These are phyloP conservation scores for Ptyas mucosa DNA, from an alignment of 2,113 vertebrate genomes.

Conservation along the genomic window DNA sequence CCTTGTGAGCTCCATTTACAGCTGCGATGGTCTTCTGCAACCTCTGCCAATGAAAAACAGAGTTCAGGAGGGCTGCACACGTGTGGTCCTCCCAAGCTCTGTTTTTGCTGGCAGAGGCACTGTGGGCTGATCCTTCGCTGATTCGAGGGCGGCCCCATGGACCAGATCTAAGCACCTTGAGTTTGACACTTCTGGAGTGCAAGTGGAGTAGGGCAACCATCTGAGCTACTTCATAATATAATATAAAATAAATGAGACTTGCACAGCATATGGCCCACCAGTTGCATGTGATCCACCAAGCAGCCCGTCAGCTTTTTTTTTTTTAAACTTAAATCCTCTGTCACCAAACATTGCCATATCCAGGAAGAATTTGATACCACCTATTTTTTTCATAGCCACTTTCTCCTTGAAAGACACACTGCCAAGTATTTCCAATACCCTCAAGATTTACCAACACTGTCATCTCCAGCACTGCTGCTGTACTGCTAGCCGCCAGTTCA, in stretches of 20 bases:
- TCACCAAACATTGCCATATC: not conserved
- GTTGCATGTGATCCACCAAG: not conserved
- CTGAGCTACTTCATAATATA: not conserved
- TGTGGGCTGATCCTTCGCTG: too few relatives aligned
- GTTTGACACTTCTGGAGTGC: too few relatives aligned
- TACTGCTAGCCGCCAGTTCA: not conserved
- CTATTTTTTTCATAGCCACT: not conserved
- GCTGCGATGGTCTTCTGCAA: too few relatives aligned
- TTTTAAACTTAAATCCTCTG: not conserved
- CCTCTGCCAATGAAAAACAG: too few relatives aligned
- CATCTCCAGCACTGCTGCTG: not conserved
- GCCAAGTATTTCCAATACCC: not conserved
- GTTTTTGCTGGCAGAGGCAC: too few relatives aligned
- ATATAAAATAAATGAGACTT: not conserved
- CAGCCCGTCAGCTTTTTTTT: not conserved
- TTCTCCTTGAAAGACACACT: not conserved
- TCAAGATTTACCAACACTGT: not conserved
- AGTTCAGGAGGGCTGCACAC: too few relatives aligned
- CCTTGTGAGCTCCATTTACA: too few relatives aligned
- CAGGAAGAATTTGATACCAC: not conserved
- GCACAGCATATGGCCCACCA: not conserved
- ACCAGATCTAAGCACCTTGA: too few relatives aligned
- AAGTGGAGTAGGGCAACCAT: not conserved
- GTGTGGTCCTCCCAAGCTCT: too few relatives aligned
- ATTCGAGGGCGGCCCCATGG: too few relatives aligned